Base-by-base conservation (phyloP, 2,888 invertebrate species). In the Orthosia gracilis region DNA sequence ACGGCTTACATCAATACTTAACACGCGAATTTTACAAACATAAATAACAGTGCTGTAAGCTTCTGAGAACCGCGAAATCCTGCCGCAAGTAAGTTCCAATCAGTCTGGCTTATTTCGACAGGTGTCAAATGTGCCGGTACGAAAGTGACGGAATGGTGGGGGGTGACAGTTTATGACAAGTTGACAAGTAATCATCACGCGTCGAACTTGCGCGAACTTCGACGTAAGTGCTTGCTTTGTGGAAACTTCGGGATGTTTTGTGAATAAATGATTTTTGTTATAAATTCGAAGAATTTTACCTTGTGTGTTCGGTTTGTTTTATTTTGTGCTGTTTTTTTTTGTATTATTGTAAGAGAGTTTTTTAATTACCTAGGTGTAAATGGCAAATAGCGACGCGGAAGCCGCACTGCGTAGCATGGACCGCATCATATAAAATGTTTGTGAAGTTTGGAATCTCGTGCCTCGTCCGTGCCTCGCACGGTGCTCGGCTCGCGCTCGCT, bases 161-260 rank as follows among this genome's bases (percentile, higher is more conserved):
- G 64, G 73, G 65, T 76, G 69, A 91, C 91, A 89, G 88, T 87
- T 89, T 87, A 88, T 90, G 90, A 92, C 91, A 90, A 93, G 92
- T 92, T 90, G 90, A 92, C 91, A 91, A 93, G 92, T 92, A 94
- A 94, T 95, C 94, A 94, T 91, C 91, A 87, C 89, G 63, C 91
- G 89, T 88, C 85, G 89, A 94, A 93, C 92, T 93, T 91, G 83
- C 85, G 85, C 82, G 82, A 92, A 93, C 85, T 92, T 91, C 85
- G 85, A 87, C 89, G 85, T 85, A 88, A 88, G 83, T 76, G 74
- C 76, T 65, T 82, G 58, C 73, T 73, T 80, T 76, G 66, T 68
- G 78, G 26, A 40, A 78, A 78, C 40, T 91, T 88, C 83, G 87
- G 83, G 82, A 80, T 82, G 84, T 82, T 89, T 88, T 88, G 85